A percentile compares a stretch with the other conserved stretches of the same genome.
Evolutionary conservation across 2,888 invertebrate species (phyloP).

Genomic region (Lacanobia oleracea): DNA sequence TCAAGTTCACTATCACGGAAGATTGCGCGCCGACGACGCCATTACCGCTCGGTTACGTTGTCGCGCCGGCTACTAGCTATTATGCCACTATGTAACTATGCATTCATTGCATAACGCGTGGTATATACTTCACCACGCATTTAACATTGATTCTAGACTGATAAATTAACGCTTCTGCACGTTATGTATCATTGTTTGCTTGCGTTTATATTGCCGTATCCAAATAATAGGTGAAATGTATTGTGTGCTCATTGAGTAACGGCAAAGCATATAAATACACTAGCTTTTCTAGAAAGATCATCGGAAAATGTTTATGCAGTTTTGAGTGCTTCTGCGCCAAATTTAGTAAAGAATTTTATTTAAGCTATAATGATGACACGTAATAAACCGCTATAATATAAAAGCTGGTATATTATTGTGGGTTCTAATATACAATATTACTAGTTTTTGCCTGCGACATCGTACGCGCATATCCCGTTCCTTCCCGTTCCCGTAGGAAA

Average conservation of each 20-base stretch:
- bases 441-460: no score
- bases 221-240: conserved; percentile 2
- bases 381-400: no score
- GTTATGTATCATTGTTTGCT: conserved; percentile 5
- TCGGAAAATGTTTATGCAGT: background rate
- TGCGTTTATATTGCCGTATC: background rate
- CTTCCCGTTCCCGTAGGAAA: no score
- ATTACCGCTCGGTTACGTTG: conserved; percentile 87
- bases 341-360: no score
- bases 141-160: conserved; percentile 45
- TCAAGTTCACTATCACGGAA: conserved; percentile 90
- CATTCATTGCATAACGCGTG: conserved; percentile 77
- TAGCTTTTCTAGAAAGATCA: conserved; percentile 2
- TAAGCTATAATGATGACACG: no score
- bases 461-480: no score
- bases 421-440: background rate
- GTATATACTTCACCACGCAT: conserved; percentile 62
- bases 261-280: background rate
- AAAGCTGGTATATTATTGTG: background rate
- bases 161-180: conserved; percentile 34
- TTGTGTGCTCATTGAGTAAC: background rate
- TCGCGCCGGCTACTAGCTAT: conserved; percentile 76
- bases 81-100: conserved; percentile 77
- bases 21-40: conserved; percentile 84
- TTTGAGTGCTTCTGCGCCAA: background rate